Percentiles rank a stretch among this genome's conserved stretches.
phyloP scores from a whole-genome alignment of 2,113 vertebrate species.

The Argyrosomus japonicus region DNA sequence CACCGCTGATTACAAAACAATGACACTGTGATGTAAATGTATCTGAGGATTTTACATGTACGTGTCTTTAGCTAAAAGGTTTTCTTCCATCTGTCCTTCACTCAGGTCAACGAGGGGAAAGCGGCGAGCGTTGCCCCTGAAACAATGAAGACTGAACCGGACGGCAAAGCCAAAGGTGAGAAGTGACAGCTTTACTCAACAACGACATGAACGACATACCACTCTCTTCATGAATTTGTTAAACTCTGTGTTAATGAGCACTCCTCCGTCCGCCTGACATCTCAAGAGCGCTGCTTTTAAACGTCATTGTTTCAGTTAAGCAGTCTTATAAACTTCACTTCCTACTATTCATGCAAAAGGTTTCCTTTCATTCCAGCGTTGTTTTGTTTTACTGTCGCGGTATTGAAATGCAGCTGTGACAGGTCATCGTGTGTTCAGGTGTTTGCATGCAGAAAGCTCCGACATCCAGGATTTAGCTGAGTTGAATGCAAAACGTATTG shows the following conservation, averaged over 20 bases:
- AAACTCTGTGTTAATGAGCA: no score
- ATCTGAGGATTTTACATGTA: neutral
- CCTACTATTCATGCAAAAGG: conserved; percentile 12
- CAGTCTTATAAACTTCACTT: conserved; percentile 22
- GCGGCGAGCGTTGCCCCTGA: conserved; percentile 85
- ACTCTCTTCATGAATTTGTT: no score
- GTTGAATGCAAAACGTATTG: no score
- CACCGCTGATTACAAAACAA: neutral
- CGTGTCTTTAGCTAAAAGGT: neutral
- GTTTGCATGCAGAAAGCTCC: neutral
- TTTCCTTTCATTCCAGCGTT: conserved; percentile 52
- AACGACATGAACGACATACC: no score
- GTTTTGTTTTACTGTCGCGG: neutral
- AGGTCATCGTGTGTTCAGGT: conserved; percentile 4
- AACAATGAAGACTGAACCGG: conserved; percentile 91
- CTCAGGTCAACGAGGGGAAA: conserved; percentile 89
- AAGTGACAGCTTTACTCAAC: neutral
- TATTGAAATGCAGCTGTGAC: neutral
- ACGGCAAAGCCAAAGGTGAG: conserved; percentile 92
- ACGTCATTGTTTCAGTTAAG: no score
- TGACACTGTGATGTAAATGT: neutral
- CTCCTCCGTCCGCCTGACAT: no score
- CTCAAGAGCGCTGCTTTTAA: no score
- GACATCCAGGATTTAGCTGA: no score
- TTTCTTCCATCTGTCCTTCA: conserved; percentile 11